These are phyloP conservation scores for Oncopeltus fasciatus DNA, from an alignment of 1,140 invertebrate species.

Conservation along the genomic window DNA sequence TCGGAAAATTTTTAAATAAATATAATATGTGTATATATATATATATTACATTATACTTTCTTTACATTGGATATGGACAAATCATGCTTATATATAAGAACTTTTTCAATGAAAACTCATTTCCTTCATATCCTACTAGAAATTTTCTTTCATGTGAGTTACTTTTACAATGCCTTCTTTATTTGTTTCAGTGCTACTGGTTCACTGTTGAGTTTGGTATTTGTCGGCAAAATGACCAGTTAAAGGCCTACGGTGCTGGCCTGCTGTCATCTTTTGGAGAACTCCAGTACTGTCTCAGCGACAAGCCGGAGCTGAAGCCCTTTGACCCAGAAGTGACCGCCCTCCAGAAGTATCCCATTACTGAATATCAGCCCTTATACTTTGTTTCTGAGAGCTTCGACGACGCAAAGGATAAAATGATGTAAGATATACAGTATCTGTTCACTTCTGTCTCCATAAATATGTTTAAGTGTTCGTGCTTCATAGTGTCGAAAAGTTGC, in stretches of 20 bases:
- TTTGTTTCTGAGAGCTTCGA: conserved; percentile 91
- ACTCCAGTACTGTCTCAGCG: conserved; percentile 79
- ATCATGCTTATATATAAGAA: no score
- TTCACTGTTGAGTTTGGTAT: conserved; percentile 96
- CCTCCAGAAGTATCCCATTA: conserved; percentile 86
- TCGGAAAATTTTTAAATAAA: no score
- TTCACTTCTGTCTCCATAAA: no score
- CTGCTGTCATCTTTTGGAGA: conserved; percentile 93
- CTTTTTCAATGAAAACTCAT: no score
- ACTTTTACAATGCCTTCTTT: no score
- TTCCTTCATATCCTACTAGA: no score
- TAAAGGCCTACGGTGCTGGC: conserved; percentile 93
- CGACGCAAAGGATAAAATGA: conserved; percentile 90
- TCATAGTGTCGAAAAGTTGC: no score
- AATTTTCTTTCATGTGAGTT: no score
- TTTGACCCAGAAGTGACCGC: conserved; percentile 81
- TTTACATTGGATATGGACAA: no score
- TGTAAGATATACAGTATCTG: conserved; percentile 67
- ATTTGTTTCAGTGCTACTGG: conserved; percentile 79
- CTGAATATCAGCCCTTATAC: conserved; percentile 91
- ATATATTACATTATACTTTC: no score
- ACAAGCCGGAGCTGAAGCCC: conserved; percentile 63
- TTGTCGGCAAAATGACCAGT: conserved; percentile 74
- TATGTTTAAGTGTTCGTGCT: no score
- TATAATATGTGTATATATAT: no score